Base-by-base conservation (phyloP, 2,888 invertebrate species). In the Eueremaeus valkanovi region DNA sequence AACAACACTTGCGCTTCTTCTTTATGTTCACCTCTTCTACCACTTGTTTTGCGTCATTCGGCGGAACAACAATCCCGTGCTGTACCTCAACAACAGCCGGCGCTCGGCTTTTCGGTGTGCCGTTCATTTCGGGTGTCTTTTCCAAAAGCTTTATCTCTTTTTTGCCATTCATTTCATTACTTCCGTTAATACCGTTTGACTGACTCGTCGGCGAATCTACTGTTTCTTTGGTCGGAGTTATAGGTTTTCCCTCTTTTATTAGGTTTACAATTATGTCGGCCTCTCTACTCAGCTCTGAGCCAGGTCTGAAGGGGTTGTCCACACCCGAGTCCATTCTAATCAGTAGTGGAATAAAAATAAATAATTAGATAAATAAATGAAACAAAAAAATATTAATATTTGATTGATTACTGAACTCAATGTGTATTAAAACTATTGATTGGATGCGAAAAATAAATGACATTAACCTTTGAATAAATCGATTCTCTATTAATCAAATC, bases 221-320 rank as follows among this genome's bases (percentile, higher is more conserved):
- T 75, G 49, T 75, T 18, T 75, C 75, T 45, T 72, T 51, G 55
- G 76, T 76, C 3, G 80, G 80, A 13, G 91, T 92, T 82, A 92
- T 92, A 75, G 92, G 92, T 84, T 92, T 92, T 76, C 92, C 92
- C 79, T 90, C 93, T 86, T 93, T 93, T 84, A 95, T 94, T 85
- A 93, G 87, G 83, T 94, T 93, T 78, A 96, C 94, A 81, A 96
- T 95, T 86, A 95, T 94, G 84, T 96, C 96, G 33, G 96, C 95
- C 85, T 96, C 93, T 81, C 91, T 88, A 82, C 93, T 93, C 82
- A 97, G 86, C 85, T 95, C 95, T 78, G 96, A 95, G 82, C 95
- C 96, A 36, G 95, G 95, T 83, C 95, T 90, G 87, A 97, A 97
- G 76, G 96, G 96, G 85, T 96, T 97, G 85, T 97, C 96, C 91